Percentiles rank a stretch among this genome's conserved stretches.
Evolutionary conservation across 2,113 vertebrate genomes (phyloP).

Genomic region (Paramormyrops kingsleyae): DNA sequence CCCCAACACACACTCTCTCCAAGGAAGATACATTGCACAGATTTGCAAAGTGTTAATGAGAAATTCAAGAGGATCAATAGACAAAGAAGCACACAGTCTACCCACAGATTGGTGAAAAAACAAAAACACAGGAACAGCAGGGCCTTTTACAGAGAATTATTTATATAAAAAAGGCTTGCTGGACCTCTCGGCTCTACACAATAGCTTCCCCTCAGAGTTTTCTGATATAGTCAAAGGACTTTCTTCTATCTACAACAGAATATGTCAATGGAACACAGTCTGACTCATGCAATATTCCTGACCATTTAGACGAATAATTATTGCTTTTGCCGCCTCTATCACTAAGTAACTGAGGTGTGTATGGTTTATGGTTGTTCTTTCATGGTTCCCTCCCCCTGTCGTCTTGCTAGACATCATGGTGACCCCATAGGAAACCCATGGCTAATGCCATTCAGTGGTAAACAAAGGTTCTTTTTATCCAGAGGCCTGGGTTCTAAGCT

Average conservation of each 20-base stretch:
- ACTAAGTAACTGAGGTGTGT: conserved; percentile 22
- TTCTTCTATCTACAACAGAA: conserved; percentile 23
- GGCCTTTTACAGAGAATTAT: conserved; percentile 31
- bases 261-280: conserved; percentile 27
- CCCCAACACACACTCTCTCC: neutral
- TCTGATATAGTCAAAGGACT: conserved; percentile 17
- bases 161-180: conserved; percentile 22
- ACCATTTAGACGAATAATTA: conserved; percentile 8
- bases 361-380: conserved; percentile 45
- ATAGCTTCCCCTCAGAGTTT: conserved; percentile 25
- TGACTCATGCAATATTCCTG: conserved; percentile 11
- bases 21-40: conserved; percentile 28
- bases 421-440: conserved; percentile 85
- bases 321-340: neutral
- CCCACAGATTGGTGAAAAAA: conserved; percentile 26
- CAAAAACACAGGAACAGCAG: conserved; percentile 21
- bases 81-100: conserved; percentile 32
- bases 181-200: conserved; percentile 20
- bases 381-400: conserved; percentile 62
- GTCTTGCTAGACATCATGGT: conserved; percentile 71
- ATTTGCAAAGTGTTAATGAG: conserved; percentile 38
- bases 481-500: conserved; percentile 72
- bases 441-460: conserved; percentile 82
- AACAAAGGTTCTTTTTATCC: conserved; percentile 83
- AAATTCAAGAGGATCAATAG: conserved; percentile 29